These are phyloP conservation scores for Chrysochloris asiatica DNA, from an alignment of 2,113 vertebrate species.

Conservation along the genomic window DNA sequence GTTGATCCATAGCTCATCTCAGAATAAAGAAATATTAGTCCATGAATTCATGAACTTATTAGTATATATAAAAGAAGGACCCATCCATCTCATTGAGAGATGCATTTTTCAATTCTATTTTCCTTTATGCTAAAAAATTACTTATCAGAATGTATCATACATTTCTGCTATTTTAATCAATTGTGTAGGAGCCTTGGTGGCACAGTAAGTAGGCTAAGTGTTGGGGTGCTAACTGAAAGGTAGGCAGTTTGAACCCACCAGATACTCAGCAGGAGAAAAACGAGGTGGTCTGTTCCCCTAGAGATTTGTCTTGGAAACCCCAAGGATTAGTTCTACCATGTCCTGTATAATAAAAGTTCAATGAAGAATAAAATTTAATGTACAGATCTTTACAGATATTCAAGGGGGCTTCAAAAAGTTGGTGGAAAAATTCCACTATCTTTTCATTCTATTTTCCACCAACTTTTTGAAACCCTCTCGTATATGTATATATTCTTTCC, in stretches of 20 bases:
- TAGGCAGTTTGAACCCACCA: no score
- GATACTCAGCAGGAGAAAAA: no score
- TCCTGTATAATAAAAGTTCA: not conserved
- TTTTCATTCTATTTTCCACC: no score
- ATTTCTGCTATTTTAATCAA: not conserved
- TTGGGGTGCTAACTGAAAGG: no score
- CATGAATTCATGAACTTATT: not conserved
- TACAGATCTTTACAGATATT: not conserved
- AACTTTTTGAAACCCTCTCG: no score
- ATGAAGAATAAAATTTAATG: not conserved
- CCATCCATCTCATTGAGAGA: not conserved
- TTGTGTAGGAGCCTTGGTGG: not conserved
- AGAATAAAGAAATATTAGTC: not conserved
- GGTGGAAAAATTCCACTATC: no score
- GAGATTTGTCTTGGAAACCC: no score
- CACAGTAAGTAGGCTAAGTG: no score
- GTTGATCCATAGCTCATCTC: not conserved
- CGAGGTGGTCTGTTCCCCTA: no score
- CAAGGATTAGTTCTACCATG: no score
- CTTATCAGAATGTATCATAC: not conserved
- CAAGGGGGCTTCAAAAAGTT: no score
- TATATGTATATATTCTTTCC: not conserved
- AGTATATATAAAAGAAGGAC: not conserved
- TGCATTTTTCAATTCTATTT: slow-evolving; percentile 5
- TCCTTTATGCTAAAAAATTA: not conserved